Evolutionary conservation across 2,888 invertebrate species (phyloP).

Genomic region (Nudaria mundana): DNA sequence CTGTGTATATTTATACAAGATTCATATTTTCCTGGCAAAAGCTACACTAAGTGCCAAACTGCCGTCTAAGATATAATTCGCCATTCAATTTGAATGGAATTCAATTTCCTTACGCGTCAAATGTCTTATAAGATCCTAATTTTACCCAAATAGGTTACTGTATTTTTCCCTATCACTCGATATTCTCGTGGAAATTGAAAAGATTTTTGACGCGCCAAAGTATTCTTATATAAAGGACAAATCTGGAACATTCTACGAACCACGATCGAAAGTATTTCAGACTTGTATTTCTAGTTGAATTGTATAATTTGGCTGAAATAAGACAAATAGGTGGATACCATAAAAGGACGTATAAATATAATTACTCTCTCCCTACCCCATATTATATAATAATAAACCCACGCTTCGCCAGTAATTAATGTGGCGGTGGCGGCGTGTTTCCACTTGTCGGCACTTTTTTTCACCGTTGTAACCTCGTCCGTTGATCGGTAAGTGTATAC

Average conservation of each 20-base stretch:
- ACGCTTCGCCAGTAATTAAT: no score
- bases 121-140: constrained; percentile 64
- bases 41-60: constrained; percentile 32
- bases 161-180: constrained; percentile 36
- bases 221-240: constrained; percentile 19
- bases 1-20: no score
- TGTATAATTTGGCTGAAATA: no score
- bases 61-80: constrained; percentile 59
- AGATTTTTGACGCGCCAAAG: constrained; percentile 15
- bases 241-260: neutral
- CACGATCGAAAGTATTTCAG: neutral
- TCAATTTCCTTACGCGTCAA: constrained; percentile 64
- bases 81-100: constrained; percentile 60
- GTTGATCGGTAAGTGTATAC: no score
- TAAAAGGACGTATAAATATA: no score
- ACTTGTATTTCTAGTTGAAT: neutral
- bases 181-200: constrained; percentile 21
- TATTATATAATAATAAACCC: no score
- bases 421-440: no score
- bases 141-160: constrained; percentile 53
- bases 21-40: constrained; percentile 10
- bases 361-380: no score
- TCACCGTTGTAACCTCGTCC: no score
- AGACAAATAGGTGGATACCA: no score
- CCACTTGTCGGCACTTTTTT: no score